Evolutionary conservation across 2,113 vertebrate genomes (phyloP), one percentile per base, ranked within the genome.

Genomic region (Pelobates fuscus): DNA sequence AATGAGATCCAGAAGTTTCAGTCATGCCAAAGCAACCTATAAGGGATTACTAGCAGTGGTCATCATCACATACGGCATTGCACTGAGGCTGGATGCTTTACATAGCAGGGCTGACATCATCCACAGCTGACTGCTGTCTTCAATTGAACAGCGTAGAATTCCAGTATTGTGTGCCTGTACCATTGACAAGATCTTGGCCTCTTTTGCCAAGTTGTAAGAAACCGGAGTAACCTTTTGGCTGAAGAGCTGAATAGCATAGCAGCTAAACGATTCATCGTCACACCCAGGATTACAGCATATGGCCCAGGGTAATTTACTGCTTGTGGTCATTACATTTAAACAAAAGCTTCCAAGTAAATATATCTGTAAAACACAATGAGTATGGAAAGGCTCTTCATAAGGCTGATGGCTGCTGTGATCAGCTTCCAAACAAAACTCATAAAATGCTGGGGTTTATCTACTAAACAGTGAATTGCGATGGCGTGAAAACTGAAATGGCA

Each of bases 101-200:
- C 78, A 84, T 81, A 87, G 76, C 78, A 82, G 52, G 49, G 81
- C 82, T 83, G 0, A 83, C 68, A 84, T 86, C 66, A 84, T 82
- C 66, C 70, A 81, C 83, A 86, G 71, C 78, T 86, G 70, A 84
- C 78, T 83, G 72, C 24, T 71, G 67, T 78, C 73, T 83, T 79
- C 71, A 77, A 64, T 25, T 66, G 67, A 81, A 77, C 59, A 83
- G 71, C 83, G 76, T 64, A 52, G 80, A 77, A 63, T 30, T 78
- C 46, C 65, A 78, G 61, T 18, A 52, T 23, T 57, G 17, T 41
- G 77, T 71, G 77, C 77, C 54, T 80, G 49, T 25, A 80, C 27
- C 46, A 71, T 59, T 79, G 83, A 84, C 71, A 80, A 82, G 71
- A 26, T 65, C 75, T 0, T 0, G 0, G 21, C 77, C 71, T 80